These are phyloP conservation scores for Chloroceryle aenea DNA, from an alignment of 2,113 vertebrate species.

Conservation along the genomic window DNA sequence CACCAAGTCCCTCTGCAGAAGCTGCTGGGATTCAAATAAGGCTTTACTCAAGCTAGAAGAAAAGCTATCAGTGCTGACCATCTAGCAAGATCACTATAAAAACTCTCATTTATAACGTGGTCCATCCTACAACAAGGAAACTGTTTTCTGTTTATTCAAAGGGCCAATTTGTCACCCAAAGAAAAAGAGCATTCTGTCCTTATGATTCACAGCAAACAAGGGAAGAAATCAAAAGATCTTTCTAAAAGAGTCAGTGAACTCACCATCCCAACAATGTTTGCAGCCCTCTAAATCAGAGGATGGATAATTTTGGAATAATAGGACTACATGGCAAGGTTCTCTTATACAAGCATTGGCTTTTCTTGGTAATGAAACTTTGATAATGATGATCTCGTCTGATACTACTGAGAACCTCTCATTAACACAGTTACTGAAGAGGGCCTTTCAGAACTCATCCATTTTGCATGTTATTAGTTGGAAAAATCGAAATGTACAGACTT, in stretches of 20 bases:
- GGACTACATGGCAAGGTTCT: neutral
- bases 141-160: neutral
- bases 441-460: constrained; percentile 4
- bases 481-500: neutral
- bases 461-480: neutral
- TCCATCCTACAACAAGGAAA: neutral
- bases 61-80: neutral
- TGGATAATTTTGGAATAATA: neutral
- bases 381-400: neutral
- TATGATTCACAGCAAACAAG: neutral
- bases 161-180: neutral
- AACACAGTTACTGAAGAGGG: neutral
- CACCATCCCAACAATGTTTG: neutral
- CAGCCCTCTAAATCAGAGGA: neutral
- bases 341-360: neutral
- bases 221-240: neutral
- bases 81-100: neutral
- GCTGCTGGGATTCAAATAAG: neutral
- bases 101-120: neutral
- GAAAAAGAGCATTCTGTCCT: neutral
- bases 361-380: neutral
- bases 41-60: neutral
- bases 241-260: neutral
- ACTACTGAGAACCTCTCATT: neutral
- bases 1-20: neutral